phyloP scores from a whole-genome alignment of 2,888 invertebrate genomes.

The Marasmarcha lunaedactyla region DNA sequence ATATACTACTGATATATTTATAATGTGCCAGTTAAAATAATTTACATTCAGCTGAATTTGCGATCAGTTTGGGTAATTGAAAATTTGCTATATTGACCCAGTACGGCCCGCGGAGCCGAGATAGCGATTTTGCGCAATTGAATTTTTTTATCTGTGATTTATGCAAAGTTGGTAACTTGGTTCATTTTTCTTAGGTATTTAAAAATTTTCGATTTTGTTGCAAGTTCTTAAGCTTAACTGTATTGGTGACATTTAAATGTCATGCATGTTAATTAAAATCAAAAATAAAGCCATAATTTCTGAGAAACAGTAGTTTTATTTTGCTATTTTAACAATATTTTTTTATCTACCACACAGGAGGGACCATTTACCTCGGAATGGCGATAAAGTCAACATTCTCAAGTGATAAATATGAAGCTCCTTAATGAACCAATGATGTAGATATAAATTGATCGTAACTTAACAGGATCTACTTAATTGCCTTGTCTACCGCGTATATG shows the following conservation, averaged over 20 bases:
- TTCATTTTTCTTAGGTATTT: no score
- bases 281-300: no score
- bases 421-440: constrained; percentile 56
- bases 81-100: constrained; percentile 68
- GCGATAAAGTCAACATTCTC: no score
- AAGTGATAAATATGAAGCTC: not conserved
- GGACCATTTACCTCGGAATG: no score
- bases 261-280: no score
- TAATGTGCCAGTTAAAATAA: constrained; percentile 67
- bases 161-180: no score
- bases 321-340: no score
- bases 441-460: constrained; percentile 64
- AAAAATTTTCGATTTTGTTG: no score
- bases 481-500: not conserved
- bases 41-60: constrained; percentile 70
- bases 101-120: constrained; percentile 33
- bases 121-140: constrained; percentile 16
- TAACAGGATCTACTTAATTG: constrained; percentile 13
- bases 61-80: constrained; percentile 65
- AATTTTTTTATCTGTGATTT: constrained; percentile 8
- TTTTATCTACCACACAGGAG: no score
- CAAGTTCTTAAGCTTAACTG: no score
- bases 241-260: no score
- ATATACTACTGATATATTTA: constrained; percentile 67
- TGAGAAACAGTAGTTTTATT: no score